Conservation (phyloP, 2,113 vertebrate species). For the Larimichthys polyactis region DNA sequence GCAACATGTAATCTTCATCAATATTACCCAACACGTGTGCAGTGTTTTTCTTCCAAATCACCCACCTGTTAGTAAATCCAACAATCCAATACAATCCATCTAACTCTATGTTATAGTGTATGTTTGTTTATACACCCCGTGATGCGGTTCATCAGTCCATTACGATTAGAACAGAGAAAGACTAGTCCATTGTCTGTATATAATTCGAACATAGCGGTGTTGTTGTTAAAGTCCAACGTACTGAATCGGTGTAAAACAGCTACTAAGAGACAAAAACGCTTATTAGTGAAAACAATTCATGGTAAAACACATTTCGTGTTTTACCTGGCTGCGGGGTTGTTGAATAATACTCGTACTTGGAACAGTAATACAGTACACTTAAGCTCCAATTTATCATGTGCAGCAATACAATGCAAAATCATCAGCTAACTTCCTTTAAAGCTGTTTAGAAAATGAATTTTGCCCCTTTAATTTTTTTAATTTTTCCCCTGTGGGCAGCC, state of each 20-base stretch:
- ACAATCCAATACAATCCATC: background rate
- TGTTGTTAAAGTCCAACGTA: slow-evolving; percentile 25
- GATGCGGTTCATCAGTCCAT: background rate
- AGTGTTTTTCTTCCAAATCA: background rate
- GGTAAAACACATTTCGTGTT: background rate
- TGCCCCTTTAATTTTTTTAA: background rate
- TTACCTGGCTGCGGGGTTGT: background rate
- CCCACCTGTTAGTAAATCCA: background rate
- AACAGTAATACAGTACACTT: slow-evolving; percentile 1
- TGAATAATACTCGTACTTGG: slow-evolving; percentile 16
- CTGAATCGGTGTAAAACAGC: background rate
- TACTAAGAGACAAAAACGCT: background rate
- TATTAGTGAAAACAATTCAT: background rate
- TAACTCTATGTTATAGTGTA: background rate
- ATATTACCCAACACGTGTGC: too few relatives aligned
- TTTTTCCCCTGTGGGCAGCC: background rate
- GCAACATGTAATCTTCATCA: too few relatives aligned
- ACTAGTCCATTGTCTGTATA: background rate
- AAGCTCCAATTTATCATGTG: slow-evolving; percentile 40
- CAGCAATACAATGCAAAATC: slow-evolving; percentile 26
- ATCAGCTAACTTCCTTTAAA: slow-evolving; percentile 21
- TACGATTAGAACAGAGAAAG: background rate
- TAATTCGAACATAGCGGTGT: background rate
- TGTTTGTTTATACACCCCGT: background rate
- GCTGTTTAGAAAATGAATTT: slow-evolving; percentile 33